Evolutionary conservation across 2,888 invertebrate genomes (phyloP), one percentile per base, ranked within the genome.

Genomic region (Microctonus brassicae): DNA sequence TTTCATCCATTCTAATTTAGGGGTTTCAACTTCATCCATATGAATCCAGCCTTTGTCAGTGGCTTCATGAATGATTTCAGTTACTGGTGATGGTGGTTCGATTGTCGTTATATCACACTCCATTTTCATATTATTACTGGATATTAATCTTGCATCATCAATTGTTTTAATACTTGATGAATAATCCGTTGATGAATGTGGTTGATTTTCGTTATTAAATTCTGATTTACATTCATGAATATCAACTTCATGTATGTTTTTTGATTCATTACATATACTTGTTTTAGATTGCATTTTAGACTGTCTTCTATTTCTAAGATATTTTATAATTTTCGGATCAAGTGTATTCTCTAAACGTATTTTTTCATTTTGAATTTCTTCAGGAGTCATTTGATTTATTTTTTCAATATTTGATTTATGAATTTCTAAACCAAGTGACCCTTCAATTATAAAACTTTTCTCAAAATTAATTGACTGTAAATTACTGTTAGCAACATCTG

Each of bases 1-100:
- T 84, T 93, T 93, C 91, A 96, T 95, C 97, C 98, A 98, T 81
- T 94, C 92, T 20, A 97, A 86, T 86, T 98, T 98, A 77, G 95
- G 94, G 75, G 91, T 90, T 88, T 98, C 98, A 55, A 97, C 85
- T n/a, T 91, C 90, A 86, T 95, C 92, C 91, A 97, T 97, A 84
- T 97, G 91, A 0, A 96, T 84, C 95, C 96, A 97, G 61, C 92
- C 91, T 73, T 92, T 90, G 0, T 92, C 86, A 74, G 91, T 89
- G 24, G 93, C 84, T 72, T 82, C 76, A n/a, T 80, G 80, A 9
- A 84, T 75, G 60, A 87, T 78, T 36, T 84, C 81, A 6, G 60
- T 33, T 4, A 77, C 75, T 2, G 84, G 79, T 63, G 83, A 77
- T 62, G 82, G 73, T 9, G 82, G 81, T 61, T 69, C 67, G 6